phyloP scores from a whole-genome alignment of 2,113 vertebrate species.

The Illadopsis cleaveri region DNA sequence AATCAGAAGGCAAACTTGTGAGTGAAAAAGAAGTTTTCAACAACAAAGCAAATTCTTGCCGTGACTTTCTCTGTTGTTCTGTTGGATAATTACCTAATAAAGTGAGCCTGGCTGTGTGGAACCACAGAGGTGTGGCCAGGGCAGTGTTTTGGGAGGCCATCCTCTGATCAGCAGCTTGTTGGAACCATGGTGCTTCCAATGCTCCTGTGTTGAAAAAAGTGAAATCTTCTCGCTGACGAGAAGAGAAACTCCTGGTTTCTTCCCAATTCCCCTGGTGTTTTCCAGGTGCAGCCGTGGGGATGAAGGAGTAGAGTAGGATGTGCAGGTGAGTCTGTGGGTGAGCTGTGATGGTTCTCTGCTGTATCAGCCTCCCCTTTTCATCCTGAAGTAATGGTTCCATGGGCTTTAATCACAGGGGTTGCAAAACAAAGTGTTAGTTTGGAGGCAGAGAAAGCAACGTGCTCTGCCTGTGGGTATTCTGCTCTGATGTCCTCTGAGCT shows the following conservation, averaged over 20 bases:
- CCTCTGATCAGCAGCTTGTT: not conserved
- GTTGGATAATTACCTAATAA: not conserved
- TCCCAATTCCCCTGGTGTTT: not conserved
- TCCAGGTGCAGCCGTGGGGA: accelerated
- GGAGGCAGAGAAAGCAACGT: not conserved
- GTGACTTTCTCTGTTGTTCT: not conserved
- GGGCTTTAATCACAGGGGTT: not conserved
- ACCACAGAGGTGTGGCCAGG: not conserved
- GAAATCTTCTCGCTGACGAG: not conserved
- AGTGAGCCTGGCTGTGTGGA: not conserved
- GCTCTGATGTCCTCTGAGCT: not conserved
- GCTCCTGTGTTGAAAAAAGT: not conserved
- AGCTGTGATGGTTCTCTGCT: not conserved
- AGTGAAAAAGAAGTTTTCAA: not conserved
- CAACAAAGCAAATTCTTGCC: not conserved
- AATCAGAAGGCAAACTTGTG: not conserved
- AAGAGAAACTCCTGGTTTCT: not conserved
- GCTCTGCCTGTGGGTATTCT: not conserved
- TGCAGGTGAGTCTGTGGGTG: not conserved
- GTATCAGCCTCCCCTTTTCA: not conserved
- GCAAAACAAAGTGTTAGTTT: not conserved
- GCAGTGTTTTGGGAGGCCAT: not conserved
- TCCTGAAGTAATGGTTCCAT: not conserved
- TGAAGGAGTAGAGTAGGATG: accelerated
- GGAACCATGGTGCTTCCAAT: not conserved